Conservation (phyloP, 2,797 vertebrate genomes). For the Huso huso region DNA sequence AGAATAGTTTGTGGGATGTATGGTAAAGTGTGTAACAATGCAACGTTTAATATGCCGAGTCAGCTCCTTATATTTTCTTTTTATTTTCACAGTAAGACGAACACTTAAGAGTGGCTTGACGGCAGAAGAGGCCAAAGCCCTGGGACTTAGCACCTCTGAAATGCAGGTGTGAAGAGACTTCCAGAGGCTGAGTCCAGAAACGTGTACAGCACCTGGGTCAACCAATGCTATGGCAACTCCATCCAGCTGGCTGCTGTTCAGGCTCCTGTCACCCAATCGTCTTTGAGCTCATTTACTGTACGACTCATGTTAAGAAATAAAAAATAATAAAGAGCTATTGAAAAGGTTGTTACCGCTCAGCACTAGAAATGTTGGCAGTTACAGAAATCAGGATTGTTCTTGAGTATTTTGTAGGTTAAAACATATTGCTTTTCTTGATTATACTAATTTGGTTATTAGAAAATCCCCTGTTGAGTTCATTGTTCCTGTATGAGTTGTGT, state of each 20-base stretch:
- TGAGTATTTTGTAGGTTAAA: constrained; percentile 21
- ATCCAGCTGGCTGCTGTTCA: constrained; percentile 41
- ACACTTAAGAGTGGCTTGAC: constrained; percentile 89
- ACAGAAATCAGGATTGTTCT: constrained; percentile 20
- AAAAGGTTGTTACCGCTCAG: constrained; percentile 18
- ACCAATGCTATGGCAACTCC: constrained; percentile 14
- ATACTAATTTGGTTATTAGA: constrained; percentile 17
- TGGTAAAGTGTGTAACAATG: no score
- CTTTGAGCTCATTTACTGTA: constrained; percentile 27
- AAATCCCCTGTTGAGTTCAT: constrained; percentile 21
- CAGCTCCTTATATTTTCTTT: constrained; percentile 8
- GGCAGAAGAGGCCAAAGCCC: constrained; percentile 84
- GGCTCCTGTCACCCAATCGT: constrained; percentile 28
- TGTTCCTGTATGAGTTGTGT: constrained; percentile 35
- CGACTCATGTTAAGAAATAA: constrained; percentile 9
- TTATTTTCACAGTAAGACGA: constrained; percentile 70
- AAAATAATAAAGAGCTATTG: background rate
- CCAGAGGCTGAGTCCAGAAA: constrained; percentile 14
- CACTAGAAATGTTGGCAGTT: constrained; percentile 12
- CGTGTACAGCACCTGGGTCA: constrained; percentile 15
- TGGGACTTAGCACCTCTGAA: constrained; percentile 82
- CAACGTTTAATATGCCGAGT: background rate
- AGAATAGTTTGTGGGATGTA: no score
- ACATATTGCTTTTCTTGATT: constrained; percentile 10
- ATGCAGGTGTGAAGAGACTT: constrained; percentile 78